Percentiles rank a stretch among this genome's conserved stretches.
phyloP scores from a whole-genome alignment of 2,888 invertebrate species.

The Deroplatys truncata region DNA sequence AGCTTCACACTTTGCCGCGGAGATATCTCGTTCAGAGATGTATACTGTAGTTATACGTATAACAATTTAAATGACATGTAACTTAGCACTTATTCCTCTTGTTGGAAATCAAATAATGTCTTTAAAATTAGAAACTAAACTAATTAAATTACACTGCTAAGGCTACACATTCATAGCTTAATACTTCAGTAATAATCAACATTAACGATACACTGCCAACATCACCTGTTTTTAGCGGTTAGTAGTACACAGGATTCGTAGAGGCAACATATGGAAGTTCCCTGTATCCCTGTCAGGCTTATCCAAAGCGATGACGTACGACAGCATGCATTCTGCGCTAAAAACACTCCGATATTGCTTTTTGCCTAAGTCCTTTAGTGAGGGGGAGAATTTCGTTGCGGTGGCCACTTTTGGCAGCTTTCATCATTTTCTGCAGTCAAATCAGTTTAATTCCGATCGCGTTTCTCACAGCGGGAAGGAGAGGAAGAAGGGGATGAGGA shows the following conservation, averaged over 20 bases:
- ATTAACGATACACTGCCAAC: background rate
- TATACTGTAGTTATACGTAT: too few species aligned
- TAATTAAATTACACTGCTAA: too few species aligned
- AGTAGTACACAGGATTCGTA: background rate
- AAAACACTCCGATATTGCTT: background rate
- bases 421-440: conserved; percentile 5
- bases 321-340: background rate
- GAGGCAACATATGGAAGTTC: background rate
- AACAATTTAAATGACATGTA: too few species aligned
- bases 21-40: too few species aligned
- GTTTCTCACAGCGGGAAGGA: background rate
- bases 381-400: background rate
- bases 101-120: too few species aligned
- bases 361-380: background rate
- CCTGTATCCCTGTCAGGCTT: background rate
- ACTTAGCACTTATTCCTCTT: too few species aligned
- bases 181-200: too few species aligned
- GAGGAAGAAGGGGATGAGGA: background rate
- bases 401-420: background rate
- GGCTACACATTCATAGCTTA: too few species aligned
- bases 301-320: background rate
- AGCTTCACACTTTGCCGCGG: too few species aligned
- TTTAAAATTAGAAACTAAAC: too few species aligned
- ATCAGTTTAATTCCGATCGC: conserved; percentile 22
- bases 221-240: background rate